Evolutionary conservation across 2,888 invertebrate genomes (phyloP), one percentile per base, ranked within the genome.

Genomic region (Cerastoderma edule): DNA sequence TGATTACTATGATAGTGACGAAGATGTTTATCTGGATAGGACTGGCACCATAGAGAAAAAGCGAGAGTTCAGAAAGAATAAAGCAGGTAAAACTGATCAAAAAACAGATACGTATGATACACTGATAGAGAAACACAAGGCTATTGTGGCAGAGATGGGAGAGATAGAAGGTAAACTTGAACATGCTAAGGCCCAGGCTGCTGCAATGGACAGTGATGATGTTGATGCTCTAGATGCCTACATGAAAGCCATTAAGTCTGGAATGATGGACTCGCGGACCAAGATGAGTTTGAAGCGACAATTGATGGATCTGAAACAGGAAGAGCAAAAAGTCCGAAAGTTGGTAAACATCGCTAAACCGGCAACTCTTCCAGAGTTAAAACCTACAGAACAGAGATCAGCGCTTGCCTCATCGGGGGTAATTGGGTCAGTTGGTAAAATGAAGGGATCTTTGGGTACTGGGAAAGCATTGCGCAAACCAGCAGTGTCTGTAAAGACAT

Each of bases 1-100:
- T 89, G 99, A 98, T 92, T 98, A 95, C 91, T 98, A 97, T 92
- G 97, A 97, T 85, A 97, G 97, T 0, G 98, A 99, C 89, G 99
- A 99, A 77, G 99, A 99, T 92, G 96, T 96, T 28, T 99, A 96
- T 94, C 94, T 98, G 68, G 99, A 99, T 92, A 94, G 99, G 79
- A 99, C 99, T 0, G 99, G 99, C 0, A 95, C 96, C 71, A 95
- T 99, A 28, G 98, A 98, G 92, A 95, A 95, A 85, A 98, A 98
- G 91, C 94, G 99, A 8, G 94, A 95, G 86, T 94, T 95, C 74
- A 94, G 98, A 70, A 97, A 96, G 95, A 94, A 92, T 73, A 92
- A 94, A 77, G 92, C 93, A 48, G 94, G 94, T 1, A 94, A 95
- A 90, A 93, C 94, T 24, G 85, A 84, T 28, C 85, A 89, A 54